Evolutionary conservation across 2,797 vertebrate genomes (phyloP).

Genomic region (Hydrophis major): DNA sequence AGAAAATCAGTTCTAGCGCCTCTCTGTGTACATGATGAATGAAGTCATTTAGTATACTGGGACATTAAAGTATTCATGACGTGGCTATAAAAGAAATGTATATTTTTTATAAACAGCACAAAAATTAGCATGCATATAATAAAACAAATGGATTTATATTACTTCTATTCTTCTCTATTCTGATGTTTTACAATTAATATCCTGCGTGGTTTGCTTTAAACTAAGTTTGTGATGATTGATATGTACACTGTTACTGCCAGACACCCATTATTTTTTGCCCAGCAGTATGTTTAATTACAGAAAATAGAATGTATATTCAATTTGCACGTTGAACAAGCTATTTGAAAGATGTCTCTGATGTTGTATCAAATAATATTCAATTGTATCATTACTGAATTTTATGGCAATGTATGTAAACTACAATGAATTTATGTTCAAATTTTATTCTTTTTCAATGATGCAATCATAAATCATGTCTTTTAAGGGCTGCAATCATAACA

Average conservation of each 20-base stretch:
- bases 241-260: not conserved
- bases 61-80: conserved; percentile 98
- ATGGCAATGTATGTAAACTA: not conserved
- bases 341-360: not conserved
- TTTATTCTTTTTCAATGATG: not conserved
- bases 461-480: not conserved
- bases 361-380: not conserved
- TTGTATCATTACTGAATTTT: not conserved
- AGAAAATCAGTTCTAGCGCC: conserved; percentile 81
- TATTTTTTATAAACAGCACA: conserved; percentile 74
- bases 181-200: not conserved
- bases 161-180: conserved; percentile 15
- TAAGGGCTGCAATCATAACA: not conserved
- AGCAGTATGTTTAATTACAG: not conserved
- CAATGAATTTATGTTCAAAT: not conserved
- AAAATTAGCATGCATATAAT: conserved; percentile 60
- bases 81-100: conserved; percentile 92
- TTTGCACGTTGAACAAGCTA: not conserved
- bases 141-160: conserved; percentile 35
- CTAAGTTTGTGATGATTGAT: not conserved
- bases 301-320: not conserved
- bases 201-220: not conserved
- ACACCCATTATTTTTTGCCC: not conserved
- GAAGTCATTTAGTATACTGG: conserved; percentile 96
- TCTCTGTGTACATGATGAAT: conserved; percentile 80